Evolutionary conservation across 2,113 vertebrate species (phyloP).

Genomic region (Pogonocichla stellata): DNA sequence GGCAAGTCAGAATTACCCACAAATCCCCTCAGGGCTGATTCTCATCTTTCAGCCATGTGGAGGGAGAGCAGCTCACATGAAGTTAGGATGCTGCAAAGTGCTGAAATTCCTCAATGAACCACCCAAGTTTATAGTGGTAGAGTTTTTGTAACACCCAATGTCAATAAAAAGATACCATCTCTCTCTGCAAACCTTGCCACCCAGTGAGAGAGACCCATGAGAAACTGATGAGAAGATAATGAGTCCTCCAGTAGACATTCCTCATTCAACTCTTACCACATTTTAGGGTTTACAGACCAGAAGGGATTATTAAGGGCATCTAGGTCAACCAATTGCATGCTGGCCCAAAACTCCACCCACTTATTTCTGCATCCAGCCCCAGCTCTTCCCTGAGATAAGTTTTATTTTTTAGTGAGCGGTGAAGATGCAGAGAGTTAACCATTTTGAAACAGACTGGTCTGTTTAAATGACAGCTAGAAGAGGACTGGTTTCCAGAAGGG

Average conservation of each 20-base stretch:
- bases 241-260: background rate
- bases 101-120: slow-evolving; percentile 55
- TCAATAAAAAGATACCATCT: slow-evolving; percentile 51
- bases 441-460: background rate
- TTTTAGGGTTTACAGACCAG: background rate
- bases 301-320: background rate
- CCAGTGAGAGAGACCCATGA: slow-evolving; percentile 45
- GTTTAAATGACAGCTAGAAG: background rate
- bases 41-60: background rate
- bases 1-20: background rate
- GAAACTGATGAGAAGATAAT: slow-evolving; percentile 49
- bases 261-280: background rate
- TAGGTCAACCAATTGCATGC: background rate
- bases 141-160: background rate
- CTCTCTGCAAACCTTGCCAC: slow-evolving; percentile 27
- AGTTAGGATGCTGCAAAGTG: background rate
- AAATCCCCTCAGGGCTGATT: background rate
- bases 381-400: background rate
- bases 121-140: slow-evolving; percentile 23
- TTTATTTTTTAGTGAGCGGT: background rate
- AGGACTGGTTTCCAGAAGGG: background rate
- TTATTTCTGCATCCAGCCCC: background rate
- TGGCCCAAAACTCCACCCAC: background rate
- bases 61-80: background rate
- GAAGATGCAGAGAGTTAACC: background rate